Conservation (phyloP, 2,113 vertebrate genomes). For the Progne subis region DNA sequence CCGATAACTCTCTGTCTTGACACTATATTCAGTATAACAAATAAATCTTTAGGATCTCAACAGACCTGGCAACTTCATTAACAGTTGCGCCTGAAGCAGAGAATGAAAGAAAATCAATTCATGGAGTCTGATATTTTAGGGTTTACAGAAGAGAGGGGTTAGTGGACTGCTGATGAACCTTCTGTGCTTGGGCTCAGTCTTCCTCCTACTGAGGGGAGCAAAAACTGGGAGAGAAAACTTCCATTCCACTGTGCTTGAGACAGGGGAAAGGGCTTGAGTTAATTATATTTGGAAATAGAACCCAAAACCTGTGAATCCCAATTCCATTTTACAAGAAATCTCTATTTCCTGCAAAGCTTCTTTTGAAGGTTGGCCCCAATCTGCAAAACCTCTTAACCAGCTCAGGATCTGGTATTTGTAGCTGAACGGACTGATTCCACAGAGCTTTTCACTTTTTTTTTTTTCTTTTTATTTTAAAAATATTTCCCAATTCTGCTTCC, state of each 20-base stretch:
- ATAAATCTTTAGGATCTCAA: constrained; percentile 68
- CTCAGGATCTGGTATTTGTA: neutral
- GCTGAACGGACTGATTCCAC: neutral
- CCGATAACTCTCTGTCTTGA: constrained; percentile 51
- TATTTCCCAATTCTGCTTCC: neutral
- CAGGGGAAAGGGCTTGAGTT: neutral
- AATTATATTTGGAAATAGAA: neutral
- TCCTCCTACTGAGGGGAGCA: neutral
- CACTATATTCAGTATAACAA: constrained; percentile 58
- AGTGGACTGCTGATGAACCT: neutral
- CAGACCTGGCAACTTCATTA: constrained; percentile 68
- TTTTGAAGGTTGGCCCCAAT: rapidly evolving
- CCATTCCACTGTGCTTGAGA: neutral
- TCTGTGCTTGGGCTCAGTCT: neutral
- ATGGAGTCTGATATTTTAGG: constrained; percentile 22
- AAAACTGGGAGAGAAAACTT: neutral
- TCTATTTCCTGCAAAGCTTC: neutral
- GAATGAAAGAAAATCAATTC: constrained; percentile 65
- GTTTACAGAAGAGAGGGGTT: constrained; percentile 5
- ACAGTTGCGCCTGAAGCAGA: constrained; percentile 30
- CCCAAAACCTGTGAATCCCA: neutral
- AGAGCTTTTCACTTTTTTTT: no score
- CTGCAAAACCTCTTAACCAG: neutral
- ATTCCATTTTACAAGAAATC: neutral
- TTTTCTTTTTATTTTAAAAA: neutral